Evolutionary conservation across 2,113 vertebrate species (phyloP).

Genomic region (Chaetura pelagica): DNA sequence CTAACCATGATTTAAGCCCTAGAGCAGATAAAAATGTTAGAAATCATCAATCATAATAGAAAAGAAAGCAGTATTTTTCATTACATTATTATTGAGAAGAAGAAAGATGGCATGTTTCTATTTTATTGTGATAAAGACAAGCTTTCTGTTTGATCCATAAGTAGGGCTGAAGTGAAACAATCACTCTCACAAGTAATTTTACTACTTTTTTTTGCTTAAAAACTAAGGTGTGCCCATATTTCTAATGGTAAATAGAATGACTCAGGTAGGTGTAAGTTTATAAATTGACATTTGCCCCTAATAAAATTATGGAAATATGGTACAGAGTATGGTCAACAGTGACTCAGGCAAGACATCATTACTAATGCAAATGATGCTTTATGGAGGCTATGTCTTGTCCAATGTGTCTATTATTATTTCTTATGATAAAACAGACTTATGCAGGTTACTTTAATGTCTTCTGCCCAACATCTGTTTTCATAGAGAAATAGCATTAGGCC

Average conservation of each 20-base stretch:
- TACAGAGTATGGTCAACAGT: neutral
- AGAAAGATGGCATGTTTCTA: neutral
- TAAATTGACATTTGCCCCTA: neutral
- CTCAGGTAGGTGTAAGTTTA: neutral
- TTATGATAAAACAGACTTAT: neutral
- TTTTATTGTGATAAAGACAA: neutral
- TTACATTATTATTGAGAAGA: neutral
- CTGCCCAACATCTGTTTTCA: neutral
- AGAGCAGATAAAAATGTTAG: slow-evolving; percentile 24
- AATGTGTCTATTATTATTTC: neutral
- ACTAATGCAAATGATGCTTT: slow-evolving; percentile 3
- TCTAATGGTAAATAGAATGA: neutral
- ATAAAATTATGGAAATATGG: neutral
- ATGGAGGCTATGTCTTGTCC: neutral
- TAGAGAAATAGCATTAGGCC: neutral
- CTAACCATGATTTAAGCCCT: neutral
- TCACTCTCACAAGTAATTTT: neutral
- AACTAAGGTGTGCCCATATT: neutral
- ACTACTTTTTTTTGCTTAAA: neutral
- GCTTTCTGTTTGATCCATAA: slow-evolving; percentile 3
- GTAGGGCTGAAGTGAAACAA: neutral
- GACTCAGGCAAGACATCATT: slow-evolving; percentile 8
- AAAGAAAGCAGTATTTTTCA: neutral
- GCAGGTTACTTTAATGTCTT: neutral
- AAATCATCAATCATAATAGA: neutral